Evolutionary conservation across 1,140 invertebrate genomes (phyloP).

Genomic region (Rhizoglyphus robini): DNA sequence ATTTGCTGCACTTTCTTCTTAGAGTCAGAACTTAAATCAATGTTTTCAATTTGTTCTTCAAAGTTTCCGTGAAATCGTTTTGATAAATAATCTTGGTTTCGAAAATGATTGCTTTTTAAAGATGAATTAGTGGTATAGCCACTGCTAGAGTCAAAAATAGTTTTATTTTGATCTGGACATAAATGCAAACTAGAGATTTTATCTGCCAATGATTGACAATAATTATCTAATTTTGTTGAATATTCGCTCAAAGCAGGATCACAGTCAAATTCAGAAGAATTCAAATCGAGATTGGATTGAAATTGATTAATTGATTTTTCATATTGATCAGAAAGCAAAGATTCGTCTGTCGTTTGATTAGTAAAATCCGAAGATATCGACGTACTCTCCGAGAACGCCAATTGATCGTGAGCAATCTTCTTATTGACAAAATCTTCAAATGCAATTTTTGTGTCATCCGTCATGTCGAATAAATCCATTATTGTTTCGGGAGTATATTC

Average conservation of each 20-base stretch:
- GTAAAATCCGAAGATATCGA: not conserved
- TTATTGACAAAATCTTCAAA: not conserved
- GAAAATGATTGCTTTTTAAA: not conserved
- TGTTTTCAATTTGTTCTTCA: too few relatives aligned
- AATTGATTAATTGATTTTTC: too few relatives aligned
- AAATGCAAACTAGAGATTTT: too few relatives aligned
- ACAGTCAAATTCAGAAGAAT: too few relatives aligned
- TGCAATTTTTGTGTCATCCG: not conserved
- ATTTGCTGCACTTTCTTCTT: not conserved
- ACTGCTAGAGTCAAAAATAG: too few relatives aligned
- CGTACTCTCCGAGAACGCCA: not conserved
- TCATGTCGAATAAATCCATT: not conserved
- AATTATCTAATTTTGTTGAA: not conserved
- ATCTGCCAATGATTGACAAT: not conserved
- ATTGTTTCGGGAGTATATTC: not conserved
- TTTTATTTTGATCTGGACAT: too few relatives aligned
- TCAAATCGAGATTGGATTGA: too few relatives aligned
- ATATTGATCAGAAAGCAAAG: too few relatives aligned
- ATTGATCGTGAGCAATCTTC: not conserved
- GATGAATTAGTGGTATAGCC: too few relatives aligned
- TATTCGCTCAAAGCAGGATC: not conserved
- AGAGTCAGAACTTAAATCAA: not conserved
- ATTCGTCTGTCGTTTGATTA: not conserved
- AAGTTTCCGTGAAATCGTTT: too few relatives aligned
- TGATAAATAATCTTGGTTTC: not conserved